Base-by-base conservation (phyloP, 1,140 invertebrate genomes). In the Lamellibrachia luymesi region DNA sequence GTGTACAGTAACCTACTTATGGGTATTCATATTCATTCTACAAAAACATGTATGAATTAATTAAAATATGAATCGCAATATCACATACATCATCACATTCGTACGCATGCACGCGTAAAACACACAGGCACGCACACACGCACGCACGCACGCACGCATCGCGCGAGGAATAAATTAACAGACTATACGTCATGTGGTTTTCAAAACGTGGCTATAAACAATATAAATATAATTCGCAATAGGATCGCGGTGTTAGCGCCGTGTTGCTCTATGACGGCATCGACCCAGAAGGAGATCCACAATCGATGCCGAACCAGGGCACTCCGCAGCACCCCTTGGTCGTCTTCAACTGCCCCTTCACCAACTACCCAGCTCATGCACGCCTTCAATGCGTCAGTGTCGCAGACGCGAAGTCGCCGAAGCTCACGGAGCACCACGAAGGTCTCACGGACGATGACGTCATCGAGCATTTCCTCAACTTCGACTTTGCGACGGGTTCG, bases 321-420 rank as follows among this genome's bases (percentile, higher is more conserved):
- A 93, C 90, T 51, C 38, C 50, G 90, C 38, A 6, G 22, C 50
- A 10, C 50, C 90, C 49, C 25, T 51, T 90, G 50, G 6, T 27
- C 13, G 52, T 91, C n/a, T 91, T 93, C 27, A 91, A 91, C 90
- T 93, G 93, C 92, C 93, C 93, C 25, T 93, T 91, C 90, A 13
- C 38, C 38, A 38, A 10, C 38, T 93, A 92, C 52, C 93, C 93
- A 1, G 17, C 13, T 13, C 50, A 51, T 13, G 13, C 49, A 50
- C 6, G 49, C 50, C 92, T n/a, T 8, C 7, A 38, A 8, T 93
- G 93, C 50, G 52, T 91, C 6, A 10, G 50, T 17, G 8, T 92
- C 50, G 27, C 50, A 2, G 92, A 92, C 6, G 92, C 50, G 8
- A 92, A 38, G n/a, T 92, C 92, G 25, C 64, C 64, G 27, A 92